A percentile compares a stretch with the other conserved stretches of the same genome.
Conservation (phyloP, 1,140 invertebrate species). For the Brachionus paranguensis region DNA sequence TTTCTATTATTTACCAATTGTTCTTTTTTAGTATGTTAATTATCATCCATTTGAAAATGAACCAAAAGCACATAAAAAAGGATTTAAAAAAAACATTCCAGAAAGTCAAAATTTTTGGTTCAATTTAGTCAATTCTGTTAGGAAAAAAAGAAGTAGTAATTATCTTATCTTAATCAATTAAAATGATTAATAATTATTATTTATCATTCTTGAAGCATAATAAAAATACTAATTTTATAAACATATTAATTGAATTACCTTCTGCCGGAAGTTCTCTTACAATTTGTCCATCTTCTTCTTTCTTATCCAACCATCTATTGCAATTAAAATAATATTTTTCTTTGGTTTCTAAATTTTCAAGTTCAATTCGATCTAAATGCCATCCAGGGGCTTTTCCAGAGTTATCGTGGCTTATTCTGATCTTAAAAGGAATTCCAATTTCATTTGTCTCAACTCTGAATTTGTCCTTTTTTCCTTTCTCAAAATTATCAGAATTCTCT, state of each 20-base stretch:
- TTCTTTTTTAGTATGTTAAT: no score
- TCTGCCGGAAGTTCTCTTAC: conserved; percentile 54
- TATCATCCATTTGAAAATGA: no score
- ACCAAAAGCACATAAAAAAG: no score
- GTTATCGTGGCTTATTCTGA: conserved; percentile 54
- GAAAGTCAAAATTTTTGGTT: no score
- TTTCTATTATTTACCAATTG: no score
- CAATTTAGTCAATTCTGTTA: no score
- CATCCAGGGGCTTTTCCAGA: conserved; percentile 48
- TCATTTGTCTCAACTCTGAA: conserved; percentile 50
- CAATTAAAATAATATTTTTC: conserved; percentile 51
- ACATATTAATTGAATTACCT: conserved; percentile 47
- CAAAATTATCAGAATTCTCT: conserved; percentile 49
- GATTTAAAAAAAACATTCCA: no score
- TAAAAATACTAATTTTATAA: no score
- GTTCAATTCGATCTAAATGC: conserved; percentile 54
- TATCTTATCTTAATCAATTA: no score
- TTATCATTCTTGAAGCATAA: no score
- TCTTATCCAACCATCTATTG: conserved; percentile 51
- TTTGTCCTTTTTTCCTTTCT: conserved; percentile 49
- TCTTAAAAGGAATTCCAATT: conserved; percentile 52
- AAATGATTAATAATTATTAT: no score
- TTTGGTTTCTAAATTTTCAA: conserved; percentile 49
- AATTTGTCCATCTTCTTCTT: conserved; percentile 52
- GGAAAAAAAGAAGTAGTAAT: no score